Percentiles rank a stretch among this genome's conserved stretches.
These are phyloP conservation scores for Taeniopygia guttata DNA, from an alignment of 2,797 vertebrate species.

Conservation along the genomic window DNA sequence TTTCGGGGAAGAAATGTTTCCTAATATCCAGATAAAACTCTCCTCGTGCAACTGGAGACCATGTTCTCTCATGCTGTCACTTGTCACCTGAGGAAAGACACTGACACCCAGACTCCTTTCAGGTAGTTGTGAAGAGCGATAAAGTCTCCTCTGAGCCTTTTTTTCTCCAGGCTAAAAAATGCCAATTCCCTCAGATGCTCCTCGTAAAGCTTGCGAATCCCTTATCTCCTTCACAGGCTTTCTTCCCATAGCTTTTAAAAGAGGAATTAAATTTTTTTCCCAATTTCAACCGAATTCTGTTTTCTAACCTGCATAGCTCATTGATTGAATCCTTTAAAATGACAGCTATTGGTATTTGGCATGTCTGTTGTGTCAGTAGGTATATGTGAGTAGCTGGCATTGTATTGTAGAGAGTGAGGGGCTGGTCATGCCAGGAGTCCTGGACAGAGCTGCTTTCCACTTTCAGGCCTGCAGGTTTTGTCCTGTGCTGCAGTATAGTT, in stretches of 20 bases:
- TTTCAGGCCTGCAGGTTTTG: neutral
- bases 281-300: neutral
- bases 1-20: neutral
- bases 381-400: neutral
- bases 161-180: neutral
- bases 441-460: neutral
- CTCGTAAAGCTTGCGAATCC: neutral
- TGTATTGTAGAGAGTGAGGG: fast-evolving
- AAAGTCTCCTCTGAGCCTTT: neutral
- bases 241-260: neutral
- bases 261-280: neutral
- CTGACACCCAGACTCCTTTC: neutral
- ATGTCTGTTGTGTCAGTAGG: neutral
- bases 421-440: neutral
- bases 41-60: neutral
- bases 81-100: neutral
- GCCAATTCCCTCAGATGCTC: neutral
- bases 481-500: fast-evolving
- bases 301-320: neutral
- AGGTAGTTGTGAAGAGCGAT: neutral
- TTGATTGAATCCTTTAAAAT: neutral
- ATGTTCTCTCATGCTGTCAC: neutral
- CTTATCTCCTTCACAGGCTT: neutral
- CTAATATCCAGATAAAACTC: neutral
- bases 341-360: neutral